Evolutionary conservation across 2,797 vertebrate genomes (phyloP).

Genomic region (Cyclura pinguis): DNA sequence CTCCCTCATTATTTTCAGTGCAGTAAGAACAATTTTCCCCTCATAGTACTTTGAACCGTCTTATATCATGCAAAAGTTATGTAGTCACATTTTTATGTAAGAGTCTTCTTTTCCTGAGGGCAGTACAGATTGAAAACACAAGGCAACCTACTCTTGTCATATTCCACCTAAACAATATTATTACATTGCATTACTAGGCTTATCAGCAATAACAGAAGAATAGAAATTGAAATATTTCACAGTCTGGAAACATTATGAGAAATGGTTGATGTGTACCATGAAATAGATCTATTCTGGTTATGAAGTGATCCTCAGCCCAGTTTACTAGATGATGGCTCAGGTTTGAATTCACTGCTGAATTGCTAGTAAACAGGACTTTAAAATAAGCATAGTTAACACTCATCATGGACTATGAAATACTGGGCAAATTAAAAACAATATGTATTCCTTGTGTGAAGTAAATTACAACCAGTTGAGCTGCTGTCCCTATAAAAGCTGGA

Average conservation of each 20-base stretch:
- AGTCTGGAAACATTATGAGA: constrained; percentile 41
- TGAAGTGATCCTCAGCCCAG: constrained; percentile 27
- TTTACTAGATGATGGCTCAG: not conserved
- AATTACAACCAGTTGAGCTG: not conserved
- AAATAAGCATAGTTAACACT: constrained; percentile 30
- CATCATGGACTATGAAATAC: constrained; percentile 4
- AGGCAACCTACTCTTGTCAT: constrained; percentile 40
- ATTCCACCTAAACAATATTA: constrained; percentile 44
- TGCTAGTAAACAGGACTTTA: constrained; percentile 36
- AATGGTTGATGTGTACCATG: constrained; percentile 42
- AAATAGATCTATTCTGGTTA: constrained; percentile 38
- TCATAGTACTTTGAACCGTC: not conserved
- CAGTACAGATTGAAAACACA: constrained; percentile 48
- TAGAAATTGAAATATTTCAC: constrained; percentile 9
- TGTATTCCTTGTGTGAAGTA: constrained; percentile 28
- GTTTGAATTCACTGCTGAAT: not conserved
- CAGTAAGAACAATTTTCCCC: constrained; percentile 16
- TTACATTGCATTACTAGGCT: constrained; percentile 36
- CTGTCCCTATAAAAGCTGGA: not conserved
- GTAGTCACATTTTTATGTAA: constrained; percentile 61
- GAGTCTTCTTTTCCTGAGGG: constrained; percentile 36
- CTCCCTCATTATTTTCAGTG: constrained; percentile 60
- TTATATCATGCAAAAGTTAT: constrained; percentile 53
- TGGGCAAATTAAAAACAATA: not conserved
- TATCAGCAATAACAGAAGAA: constrained; percentile 49